Conservation (phyloP, 2,797 vertebrate species). For the Pseudomugil gertrudae region DNA sequence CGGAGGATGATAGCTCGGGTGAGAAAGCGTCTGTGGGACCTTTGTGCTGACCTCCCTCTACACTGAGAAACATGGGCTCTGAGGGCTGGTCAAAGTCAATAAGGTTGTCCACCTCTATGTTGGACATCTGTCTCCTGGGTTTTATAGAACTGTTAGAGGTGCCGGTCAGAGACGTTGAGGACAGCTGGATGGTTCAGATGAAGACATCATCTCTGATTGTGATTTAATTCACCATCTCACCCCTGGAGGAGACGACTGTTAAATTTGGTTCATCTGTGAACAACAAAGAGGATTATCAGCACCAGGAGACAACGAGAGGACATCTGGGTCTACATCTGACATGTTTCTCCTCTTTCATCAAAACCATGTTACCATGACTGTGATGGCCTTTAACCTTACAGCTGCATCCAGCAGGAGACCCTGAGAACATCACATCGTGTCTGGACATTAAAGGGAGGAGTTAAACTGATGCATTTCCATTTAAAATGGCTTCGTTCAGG, state of each 20-base stretch:
- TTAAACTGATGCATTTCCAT: too few relatives aligned
- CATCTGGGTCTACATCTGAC: too few relatives aligned
- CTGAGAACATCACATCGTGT: too few relatives aligned
- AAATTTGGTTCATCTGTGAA: conserved; percentile 56
- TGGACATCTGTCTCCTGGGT: conserved; percentile 21
- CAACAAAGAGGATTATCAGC: conserved; percentile 7
- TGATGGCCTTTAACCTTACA: too few relatives aligned
- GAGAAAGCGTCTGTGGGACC: conserved; percentile 65
- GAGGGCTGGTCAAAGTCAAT: conserved; percentile 86
- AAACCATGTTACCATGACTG: too few relatives aligned
- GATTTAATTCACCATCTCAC: conserved; percentile 22
- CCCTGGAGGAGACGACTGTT: conserved; percentile 30
- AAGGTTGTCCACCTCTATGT: conserved; percentile 90
- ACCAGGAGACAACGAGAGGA: neutral
- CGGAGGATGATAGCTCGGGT: conserved; percentile 50
- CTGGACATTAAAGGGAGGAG: too few relatives aligned
- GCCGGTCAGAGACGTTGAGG: neutral
- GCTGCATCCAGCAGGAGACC: too few relatives aligned
- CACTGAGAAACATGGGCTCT: conserved; percentile 37
- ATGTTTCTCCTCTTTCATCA: too few relatives aligned
- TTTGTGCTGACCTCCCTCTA: conserved; percentile 35
- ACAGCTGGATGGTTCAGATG: neutral
- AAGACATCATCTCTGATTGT: neutral
- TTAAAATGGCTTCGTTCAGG: too few relatives aligned
- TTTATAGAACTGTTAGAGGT: neutral